Evolutionary conservation across 1,140 invertebrate species (phyloP).

Genomic region (Pentalonia nigronervosa): DNA sequence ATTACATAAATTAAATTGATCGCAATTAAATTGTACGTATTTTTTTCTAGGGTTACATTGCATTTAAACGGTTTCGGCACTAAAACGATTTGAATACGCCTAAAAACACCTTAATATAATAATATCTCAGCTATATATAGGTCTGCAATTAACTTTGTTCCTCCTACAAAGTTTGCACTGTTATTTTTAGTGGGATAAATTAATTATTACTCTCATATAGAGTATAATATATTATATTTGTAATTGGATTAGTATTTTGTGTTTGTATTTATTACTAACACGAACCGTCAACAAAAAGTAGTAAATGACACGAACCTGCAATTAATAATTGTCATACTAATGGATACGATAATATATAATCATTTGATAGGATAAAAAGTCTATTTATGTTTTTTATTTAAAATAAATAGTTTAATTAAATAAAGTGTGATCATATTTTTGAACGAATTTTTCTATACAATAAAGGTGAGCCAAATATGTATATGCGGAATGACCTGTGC

Average conservation of each 20-base stretch:
- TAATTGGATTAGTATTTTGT: background rate
- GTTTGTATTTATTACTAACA: background rate
- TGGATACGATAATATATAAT: background rate
- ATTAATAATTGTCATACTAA: background rate
- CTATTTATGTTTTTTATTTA: background rate
- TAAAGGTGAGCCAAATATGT: background rate
- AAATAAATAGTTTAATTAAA: background rate
- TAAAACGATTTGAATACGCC: background rate
- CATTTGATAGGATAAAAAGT: background rate
- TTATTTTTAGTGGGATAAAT: background rate
- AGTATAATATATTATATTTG: background rate
- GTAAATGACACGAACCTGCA: background rate
- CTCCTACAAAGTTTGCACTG: background rate
- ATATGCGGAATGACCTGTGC: too few species aligned
- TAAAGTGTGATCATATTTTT: background rate
- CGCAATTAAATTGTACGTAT: background rate
- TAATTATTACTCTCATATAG: background rate
- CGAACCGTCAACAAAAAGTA: background rate
- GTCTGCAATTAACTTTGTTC: background rate
- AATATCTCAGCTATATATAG: background rate
- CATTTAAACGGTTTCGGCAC: background rate
- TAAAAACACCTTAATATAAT: background rate
- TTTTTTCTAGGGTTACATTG: background rate
- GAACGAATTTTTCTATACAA: background rate
- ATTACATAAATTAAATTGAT: conserved; percentile 38